Evolutionary conservation across 2,113 vertebrate species (phyloP).

Genomic region (Galbula dea): DNA sequence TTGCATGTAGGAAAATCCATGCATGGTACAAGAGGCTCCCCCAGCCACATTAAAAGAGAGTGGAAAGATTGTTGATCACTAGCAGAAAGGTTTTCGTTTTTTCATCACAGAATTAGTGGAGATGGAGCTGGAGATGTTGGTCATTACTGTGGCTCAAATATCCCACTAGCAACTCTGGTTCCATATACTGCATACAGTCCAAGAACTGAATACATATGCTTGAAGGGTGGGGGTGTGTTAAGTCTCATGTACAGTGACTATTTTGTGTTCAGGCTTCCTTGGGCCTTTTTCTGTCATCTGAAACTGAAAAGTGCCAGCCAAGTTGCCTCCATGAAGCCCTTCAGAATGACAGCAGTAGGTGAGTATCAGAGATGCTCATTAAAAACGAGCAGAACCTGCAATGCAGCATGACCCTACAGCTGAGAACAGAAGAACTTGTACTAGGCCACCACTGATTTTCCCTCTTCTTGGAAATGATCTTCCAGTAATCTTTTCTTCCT

Average conservation of each 20-base stretch:
- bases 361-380: background rate
- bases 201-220: background rate
- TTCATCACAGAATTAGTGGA: background rate
- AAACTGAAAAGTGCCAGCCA: background rate
- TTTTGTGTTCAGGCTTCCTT: background rate
- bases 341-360: background rate
- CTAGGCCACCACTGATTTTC: background rate
- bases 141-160: background rate
- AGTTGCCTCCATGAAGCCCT: background rate
- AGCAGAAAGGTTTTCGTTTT: background rate
- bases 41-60: background rate
- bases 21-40: fast-evolving
- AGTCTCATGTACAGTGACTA: background rate
- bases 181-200: background rate
- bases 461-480: background rate
- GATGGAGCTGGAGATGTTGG: background rate
- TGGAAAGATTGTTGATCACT: background rate
- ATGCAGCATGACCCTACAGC: background rate
- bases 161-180: background rate
- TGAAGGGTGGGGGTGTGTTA: background rate
- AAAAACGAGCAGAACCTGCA: background rate
- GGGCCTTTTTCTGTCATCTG: background rate
- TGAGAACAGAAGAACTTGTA: background rate
- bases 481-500: background rate
- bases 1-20: fast-evolving